These are phyloP conservation scores for Picus viridis DNA, from an alignment of 2,797 vertebrate genomes.

Conservation along the genomic window DNA sequence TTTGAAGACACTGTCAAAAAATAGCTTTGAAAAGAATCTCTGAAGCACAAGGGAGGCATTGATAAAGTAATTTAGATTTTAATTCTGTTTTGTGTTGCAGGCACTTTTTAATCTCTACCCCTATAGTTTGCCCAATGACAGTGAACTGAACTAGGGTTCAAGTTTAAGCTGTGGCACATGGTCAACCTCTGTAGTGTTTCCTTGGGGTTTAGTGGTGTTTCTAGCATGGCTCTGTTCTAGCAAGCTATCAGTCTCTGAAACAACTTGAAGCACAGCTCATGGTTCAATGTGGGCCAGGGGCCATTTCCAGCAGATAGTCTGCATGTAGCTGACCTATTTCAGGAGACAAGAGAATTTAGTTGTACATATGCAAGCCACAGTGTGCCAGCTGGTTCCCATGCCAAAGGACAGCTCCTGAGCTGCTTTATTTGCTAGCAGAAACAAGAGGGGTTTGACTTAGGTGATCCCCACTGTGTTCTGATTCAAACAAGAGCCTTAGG, in stretches of 20 bases:
- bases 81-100: background rate
- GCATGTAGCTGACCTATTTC: background rate
- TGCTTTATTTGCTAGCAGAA: conserved; percentile 18
- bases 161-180: background rate
- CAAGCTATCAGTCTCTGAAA: background rate
- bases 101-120: background rate
- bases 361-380: accelerated
- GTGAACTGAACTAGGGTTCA: background rate
- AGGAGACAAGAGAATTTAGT: background rate
- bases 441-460: background rate
- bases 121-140: background rate
- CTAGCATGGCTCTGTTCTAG: background rate
- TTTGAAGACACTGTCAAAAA: background rate
- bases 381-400: background rate
- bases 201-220: background rate
- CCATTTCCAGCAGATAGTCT: background rate
- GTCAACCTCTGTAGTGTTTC: background rate
- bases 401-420: conserved; percentile 18
- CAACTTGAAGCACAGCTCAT: background rate
- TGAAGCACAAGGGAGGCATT: background rate
- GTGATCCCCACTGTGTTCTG: background rate
- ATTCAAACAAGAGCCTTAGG: background rate
- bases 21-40: background rate
- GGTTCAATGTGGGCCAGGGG: background rate
- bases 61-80: background rate